Percentiles rank a stretch among this genome's conserved stretches.
phyloP scores from a whole-genome alignment of 1,140 invertebrate genomes.

The silkworm (Bombyx mori) region DNA sequence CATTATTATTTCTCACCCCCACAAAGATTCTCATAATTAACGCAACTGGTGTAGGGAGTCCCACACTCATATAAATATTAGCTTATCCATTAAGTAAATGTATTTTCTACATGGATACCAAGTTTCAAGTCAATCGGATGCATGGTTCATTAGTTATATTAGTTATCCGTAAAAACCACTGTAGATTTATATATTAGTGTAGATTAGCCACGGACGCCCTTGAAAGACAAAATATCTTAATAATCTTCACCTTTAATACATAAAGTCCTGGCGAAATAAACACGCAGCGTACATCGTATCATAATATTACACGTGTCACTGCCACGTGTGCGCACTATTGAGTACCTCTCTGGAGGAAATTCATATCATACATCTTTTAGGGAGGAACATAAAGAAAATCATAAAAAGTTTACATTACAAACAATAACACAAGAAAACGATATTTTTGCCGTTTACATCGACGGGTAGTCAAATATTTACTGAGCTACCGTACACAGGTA shows the following conservation, averaged over 20 bases:
- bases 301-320: background rate
- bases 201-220: background rate
- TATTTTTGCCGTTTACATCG: constrained; percentile 11
- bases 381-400: constrained; percentile 1
- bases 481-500: constrained; percentile 16
- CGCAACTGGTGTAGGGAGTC: too few relatives aligned
- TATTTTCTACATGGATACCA: too few relatives aligned
- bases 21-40: too few relatives aligned
- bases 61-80: too few relatives aligned
- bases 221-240: background rate
- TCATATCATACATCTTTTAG: constrained; percentile 1
- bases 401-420: constrained; percentile 6
- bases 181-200: too few relatives aligned
- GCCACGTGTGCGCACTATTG: constrained; percentile 4
- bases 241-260: too few relatives aligned
- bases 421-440: constrained; percentile 14
- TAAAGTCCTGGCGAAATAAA: too few relatives aligned
- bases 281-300: too few relatives aligned
- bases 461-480: constrained; percentile 24
- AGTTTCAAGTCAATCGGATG: too few relatives aligned
- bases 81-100: too few relatives aligned
- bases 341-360: constrained; percentile 3
- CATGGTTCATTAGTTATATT: background rate
- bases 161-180: background rate
- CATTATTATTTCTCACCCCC: too few relatives aligned